Evolutionary conservation across 2,797 vertebrate genomes (phyloP), one percentile per base, ranked within the genome.

Genomic region (Enteromius viviparus): DNA sequence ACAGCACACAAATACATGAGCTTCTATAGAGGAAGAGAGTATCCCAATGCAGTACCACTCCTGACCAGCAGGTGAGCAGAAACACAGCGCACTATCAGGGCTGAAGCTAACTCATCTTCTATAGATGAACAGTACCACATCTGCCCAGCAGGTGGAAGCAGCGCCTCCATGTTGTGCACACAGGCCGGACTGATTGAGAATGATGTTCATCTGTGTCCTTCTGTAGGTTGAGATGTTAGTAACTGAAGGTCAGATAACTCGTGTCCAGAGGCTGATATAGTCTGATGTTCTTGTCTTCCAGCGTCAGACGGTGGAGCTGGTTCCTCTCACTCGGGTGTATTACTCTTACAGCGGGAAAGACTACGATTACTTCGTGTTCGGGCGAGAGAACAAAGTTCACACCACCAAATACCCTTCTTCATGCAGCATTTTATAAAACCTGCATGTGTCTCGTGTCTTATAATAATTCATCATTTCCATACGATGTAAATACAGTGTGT

Each of bases 221-320:
- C 19, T 29, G 32, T 19, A 72, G 17, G 45, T 23, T 37, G 4
- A 5, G 34, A 37, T 37, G 34, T 32, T 32, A 32, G 32, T 3
- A 32, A 2, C 3, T 2, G 2, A 32, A 32, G 32, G 32, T 32
- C 32, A 32, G 34, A 37, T 37, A 1, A 37, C 37, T 40, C 6
- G 0, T 1, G 37, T 40, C 32, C 32, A 32, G 32, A 32, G 37
- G 34, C 34, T 37, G 34, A 37, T 40, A 0, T 40, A 40, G 40
- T 8, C 7, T 40, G 40, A 40, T 40, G 40, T 40, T 66, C 15
- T 75, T 82, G 45, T 87, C 47, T 82, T 58, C 40, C 88, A 97
- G 96, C 91, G 93, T 71, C 97, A 97, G 89, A 95, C 92, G 47
- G 89, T 96, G 1, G 96, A 96, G 91, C 87, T 96, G 86, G 92